Evolutionary conservation across 2,113 vertebrate species (phyloP).

Genomic region (Takifugu bimaculatus): DNA sequence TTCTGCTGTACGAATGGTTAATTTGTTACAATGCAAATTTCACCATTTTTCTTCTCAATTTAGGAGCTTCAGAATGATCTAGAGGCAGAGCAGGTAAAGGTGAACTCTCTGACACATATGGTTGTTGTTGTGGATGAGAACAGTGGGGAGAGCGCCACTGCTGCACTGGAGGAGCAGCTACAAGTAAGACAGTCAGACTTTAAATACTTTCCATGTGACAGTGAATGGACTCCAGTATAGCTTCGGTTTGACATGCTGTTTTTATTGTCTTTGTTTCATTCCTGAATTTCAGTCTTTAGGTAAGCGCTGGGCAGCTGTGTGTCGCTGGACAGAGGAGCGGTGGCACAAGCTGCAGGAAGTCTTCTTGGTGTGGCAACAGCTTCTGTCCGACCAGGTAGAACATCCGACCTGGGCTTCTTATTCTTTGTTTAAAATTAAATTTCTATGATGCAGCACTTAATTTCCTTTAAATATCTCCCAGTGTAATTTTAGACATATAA

Average conservation of each 20-base stretch:
- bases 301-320: conserved; percentile 95
- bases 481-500: not conserved
- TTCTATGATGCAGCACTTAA: not conserved
- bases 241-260: not conserved
- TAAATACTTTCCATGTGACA: not conserved
- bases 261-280: not conserved
- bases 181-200: conserved; percentile 75
- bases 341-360: conserved; percentile 86
- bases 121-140: conserved; percentile 97
- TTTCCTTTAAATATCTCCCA: not conserved
- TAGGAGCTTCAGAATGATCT: conserved; percentile 90
- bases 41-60: conserved; percentile 3
- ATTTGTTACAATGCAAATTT: conserved; percentile 24
- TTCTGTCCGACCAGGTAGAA: conserved; percentile 89
- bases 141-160: conserved; percentile 87
- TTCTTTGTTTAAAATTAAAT: not conserved
- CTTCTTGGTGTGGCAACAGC: conserved; percentile 86
- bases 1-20: not conserved
- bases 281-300: conserved; percentile 83
- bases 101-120: conserved; percentile 98
- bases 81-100: conserved; percentile 93
- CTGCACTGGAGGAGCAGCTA: conserved; percentile 86
- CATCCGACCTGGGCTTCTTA: not conserved
- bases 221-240: not conserved
- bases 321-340: conserved; percentile 93